phyloP scores from a whole-genome alignment of 2,113 vertebrate genomes.

The Pseudopodoces humilis region DNA sequence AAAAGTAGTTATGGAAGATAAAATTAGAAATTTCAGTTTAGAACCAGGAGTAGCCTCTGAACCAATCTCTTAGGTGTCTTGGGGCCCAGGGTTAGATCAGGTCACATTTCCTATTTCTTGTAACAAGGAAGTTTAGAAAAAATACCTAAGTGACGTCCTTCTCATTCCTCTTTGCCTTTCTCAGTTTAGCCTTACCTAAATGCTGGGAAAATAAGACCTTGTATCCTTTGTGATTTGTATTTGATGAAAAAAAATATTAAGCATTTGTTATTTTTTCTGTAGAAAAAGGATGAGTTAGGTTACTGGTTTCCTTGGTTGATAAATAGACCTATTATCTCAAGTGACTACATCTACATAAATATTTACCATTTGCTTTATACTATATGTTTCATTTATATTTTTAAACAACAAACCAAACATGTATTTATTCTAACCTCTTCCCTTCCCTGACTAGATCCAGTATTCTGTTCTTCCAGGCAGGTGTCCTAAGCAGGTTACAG shows the following conservation, averaged over 20 bases:
- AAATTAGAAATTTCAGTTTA: background rate
- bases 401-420: background rate
- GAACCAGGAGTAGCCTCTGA: background rate
- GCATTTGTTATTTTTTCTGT: background rate
- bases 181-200: background rate
- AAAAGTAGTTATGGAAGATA: background rate
- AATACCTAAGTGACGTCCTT: background rate
- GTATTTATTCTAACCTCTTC: background rate
- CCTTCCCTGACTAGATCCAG: background rate
- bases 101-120: background rate
- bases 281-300: background rate
- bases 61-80: background rate
- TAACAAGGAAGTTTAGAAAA: background rate
- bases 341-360: background rate
- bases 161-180: background rate
- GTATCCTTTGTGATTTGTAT: background rate
- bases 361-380: constrained; percentile 11
- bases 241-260: background rate
- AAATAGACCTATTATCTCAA: background rate
- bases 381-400: background rate
- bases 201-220: background rate
- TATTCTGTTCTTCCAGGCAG: background rate
- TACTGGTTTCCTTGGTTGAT: background rate
- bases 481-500: background rate
- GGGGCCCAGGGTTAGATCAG: background rate